Evolutionary conservation across 2,113 vertebrate genomes (phyloP).

Genomic region (Okapia johnstoni): DNA sequence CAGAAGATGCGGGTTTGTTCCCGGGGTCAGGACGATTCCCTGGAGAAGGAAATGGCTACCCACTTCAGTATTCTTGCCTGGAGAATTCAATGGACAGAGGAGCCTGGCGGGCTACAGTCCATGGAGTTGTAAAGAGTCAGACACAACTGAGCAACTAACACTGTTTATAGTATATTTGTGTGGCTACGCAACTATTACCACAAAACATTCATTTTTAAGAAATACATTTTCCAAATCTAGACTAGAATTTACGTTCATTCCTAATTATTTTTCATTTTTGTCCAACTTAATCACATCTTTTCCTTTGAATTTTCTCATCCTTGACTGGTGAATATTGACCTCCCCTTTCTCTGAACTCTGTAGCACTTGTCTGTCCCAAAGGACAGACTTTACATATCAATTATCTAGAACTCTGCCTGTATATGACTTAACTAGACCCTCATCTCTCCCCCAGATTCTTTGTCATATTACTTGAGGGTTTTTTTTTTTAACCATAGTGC

Average conservation of each 20-base stretch:
- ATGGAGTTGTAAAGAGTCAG: neutral
- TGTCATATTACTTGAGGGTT: neutral
- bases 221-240: constrained; percentile 6
- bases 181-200: neutral
- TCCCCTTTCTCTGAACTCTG: neutral
- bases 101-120: neutral
- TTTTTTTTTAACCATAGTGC: neutral
- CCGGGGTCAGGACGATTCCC: neutral
- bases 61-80: neutral
- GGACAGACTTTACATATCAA: neutral
- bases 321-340: neutral
- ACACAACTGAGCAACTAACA: neutral
- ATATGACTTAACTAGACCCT: neutral
- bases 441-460: neutral
- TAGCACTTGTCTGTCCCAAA: neutral
- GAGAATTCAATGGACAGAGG: neutral
- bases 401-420: neutral
- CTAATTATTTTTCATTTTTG: neutral
- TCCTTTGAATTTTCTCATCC: neutral
- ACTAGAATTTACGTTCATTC: constrained; percentile 7
- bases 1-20: neutral
- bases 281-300: neutral
- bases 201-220: constrained; percentile 15
- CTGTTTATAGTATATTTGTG: neutral
- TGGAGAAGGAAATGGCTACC: neutral